Base-by-base conservation (phyloP, 1,140 invertebrate genomes). In the Neotoxoptera formosana region DNA sequence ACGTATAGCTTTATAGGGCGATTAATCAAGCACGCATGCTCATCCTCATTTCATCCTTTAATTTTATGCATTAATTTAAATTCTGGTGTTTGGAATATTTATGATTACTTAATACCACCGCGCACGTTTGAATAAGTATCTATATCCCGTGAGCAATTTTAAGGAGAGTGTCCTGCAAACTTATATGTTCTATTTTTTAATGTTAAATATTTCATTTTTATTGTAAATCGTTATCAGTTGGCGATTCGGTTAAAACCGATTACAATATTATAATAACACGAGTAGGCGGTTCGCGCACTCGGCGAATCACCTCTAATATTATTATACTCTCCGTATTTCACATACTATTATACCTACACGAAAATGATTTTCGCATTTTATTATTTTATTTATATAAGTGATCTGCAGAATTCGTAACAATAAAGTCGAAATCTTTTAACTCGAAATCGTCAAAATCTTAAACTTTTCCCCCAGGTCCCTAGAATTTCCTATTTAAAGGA, bases 61-160 rank as follows among this genome's bases (percentile, higher is more conserved):
- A 76, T n/a, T n/a, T n/a, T 76, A 76, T 76, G 60, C 60, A 76
- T 76, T 17, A 6, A n/a, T 76, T n/a, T n/a, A n/a, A 76, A 76
- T 76, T 76, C 60, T 76, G 60, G n/a, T 76, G 60, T 76, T n/a
- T 76, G 60, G n/a, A 34, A 76, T 76, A 76, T 76, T 76, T 76
- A 76, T 76, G 60, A n/a, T 20, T n/a, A 76, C n/a, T 76, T 76
- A 34, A n/a, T 76, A 76, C n/a, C n/a, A 76, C 60, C 41, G 41
- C 41, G 17, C 56, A 7, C n/a, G 60, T 20, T n/a, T 76, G n/a
- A 76, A 76, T n/a, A n/a, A 76, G n/a, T 76, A n/a, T 76, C 6
- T 76, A 76, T 17, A 76, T n/a, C n/a, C n/a, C 17, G 14, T 76
- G n/a, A 17, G 14, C 4, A 11, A 0, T 53, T 53, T 53, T n/a